Conservation (phyloP, 1,140 invertebrate genomes). For the Thaumatotibia leucotreta region DNA sequence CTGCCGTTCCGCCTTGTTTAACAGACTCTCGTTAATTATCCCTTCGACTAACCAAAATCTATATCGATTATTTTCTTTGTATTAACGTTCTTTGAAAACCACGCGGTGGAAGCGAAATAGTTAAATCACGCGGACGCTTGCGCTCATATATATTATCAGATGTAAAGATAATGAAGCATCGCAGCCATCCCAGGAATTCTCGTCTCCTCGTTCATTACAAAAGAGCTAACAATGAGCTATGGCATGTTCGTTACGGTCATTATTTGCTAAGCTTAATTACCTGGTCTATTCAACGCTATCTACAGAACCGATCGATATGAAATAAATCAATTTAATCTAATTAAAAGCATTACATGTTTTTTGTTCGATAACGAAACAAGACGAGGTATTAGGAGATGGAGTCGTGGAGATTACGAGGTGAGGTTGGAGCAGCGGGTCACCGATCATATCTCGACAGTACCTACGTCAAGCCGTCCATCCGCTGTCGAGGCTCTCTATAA, state of each 20-base stretch:
- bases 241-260: conserved; percentile 48
- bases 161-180: conserved; percentile 17
- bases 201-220: conserved; percentile 12
- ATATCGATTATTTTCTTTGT: conserved; percentile 15
- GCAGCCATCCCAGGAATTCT: conserved; percentile 14
- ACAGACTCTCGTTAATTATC: conserved; percentile 54
- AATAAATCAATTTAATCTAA: conserved; percentile 76
- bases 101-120: conserved; percentile 1
- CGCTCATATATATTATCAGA: conserved; percentile 15
- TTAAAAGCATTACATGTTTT: conserved; percentile 75
- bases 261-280: conserved; percentile 72
- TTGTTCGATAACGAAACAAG: conserved; percentile 69
- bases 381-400: conserved; percentile 69
- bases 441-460: conserved; percentile 57
- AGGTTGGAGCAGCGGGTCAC: conserved; percentile 60
- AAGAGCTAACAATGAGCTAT: conserved; percentile 37
- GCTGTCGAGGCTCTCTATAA: conserved; percentile 54
- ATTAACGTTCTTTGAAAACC: conserved; percentile 1
- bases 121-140: conserved; percentile 10
- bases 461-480: conserved; percentile 66
- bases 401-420: conserved; percentile 67
- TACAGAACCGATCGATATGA: conserved; percentile 51
- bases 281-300: conserved; percentile 47
- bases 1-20: conserved; percentile 45
- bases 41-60: conserved; percentile 22